A percentile compares a stretch with the other conserved stretches of the same genome.
Conservation (phyloP, 2,797 vertebrate species). For the Sebastiscus tertius region DNA sequence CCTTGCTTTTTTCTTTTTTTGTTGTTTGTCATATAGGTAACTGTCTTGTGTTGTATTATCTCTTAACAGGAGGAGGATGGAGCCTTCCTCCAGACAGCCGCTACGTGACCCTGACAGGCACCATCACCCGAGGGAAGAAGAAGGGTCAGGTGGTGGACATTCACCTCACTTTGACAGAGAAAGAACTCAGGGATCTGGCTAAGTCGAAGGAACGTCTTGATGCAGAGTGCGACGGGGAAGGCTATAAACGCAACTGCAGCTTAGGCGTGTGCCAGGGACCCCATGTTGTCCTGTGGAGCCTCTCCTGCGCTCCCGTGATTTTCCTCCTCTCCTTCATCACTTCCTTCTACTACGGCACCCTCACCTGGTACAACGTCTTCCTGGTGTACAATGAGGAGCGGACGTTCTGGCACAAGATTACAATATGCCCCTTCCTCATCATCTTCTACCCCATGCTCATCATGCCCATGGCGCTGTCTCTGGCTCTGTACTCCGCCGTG, state of each 20-base stretch:
- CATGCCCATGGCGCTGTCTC: conserved; percentile 90
- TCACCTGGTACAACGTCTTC: conserved; percentile 99
- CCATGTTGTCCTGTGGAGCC: conserved; percentile 93
- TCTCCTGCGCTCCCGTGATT: conserved; percentile 91
- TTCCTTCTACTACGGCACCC: conserved; percentile 98
- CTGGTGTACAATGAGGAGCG: conserved; percentile 98
- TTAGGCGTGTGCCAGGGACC: conserved; percentile 90
- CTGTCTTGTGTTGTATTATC: background rate
- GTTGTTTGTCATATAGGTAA: background rate
- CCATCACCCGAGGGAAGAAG: conserved; percentile 98
- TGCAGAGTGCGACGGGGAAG: conserved; percentile 77
- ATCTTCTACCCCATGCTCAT: conserved; percentile 98
- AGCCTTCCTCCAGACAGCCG: conserved; percentile 91
- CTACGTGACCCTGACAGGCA: conserved; percentile 97
- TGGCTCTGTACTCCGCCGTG: conserved; percentile 92
- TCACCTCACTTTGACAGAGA: conserved; percentile 93
- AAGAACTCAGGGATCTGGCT: conserved; percentile 92
- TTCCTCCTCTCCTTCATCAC: conserved; percentile 95
- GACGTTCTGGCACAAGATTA: conserved; percentile 99
- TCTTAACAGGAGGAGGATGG: conserved; percentile 88
- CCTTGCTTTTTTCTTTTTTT: background rate
- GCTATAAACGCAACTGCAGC: conserved; percentile 83
- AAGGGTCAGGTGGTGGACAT: conserved; percentile 99
- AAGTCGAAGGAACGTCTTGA: conserved; percentile 90
- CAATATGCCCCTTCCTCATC: conserved; percentile 95